Evolutionary conservation across 2,113 vertebrate species (phyloP), one percentile per base, ranked within the genome.

Genomic region (Lophotis ruficrista): DNA sequence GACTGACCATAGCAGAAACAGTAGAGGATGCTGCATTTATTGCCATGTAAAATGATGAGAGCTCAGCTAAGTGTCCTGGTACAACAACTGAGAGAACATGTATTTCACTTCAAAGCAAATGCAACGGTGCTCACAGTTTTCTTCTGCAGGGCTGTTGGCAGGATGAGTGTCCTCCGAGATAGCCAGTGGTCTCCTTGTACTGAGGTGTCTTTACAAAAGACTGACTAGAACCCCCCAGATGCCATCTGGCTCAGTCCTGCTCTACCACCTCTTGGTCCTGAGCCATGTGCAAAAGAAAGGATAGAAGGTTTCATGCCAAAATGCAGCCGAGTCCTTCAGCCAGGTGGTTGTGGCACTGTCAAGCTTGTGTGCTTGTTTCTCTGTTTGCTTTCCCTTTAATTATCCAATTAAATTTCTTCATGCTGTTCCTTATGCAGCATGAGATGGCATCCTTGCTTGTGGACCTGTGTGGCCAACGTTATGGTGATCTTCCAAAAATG

Each of bases 21-120:
- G 83, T n/a, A 93, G 51, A 33, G 35, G 64, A 95, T 93, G 69
- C 64, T 84, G 83, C 72, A 94, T 81, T 92, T 94, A 86, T 37
- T 92, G 64, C 4, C 2, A 50, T 89, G 25, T 45, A 64, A 90
- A 65, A 78, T 50, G 38, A 64, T 75, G 48, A 88, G 51, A 71
- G 33, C 77, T 92, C 69, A 77, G 79, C 69, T 78, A 86, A 89
- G 35, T 65, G 65, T 91, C 35, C 38, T 61, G 87, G 22, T 65
- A 50, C 68, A 73, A 61, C 80, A 89, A 88, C 88, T 78, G 61
- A 78, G 79, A 90, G 61, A 92, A 84, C 75, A 19, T 22, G 38
- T 57, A 7, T 91, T 83, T 83, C 25, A 61, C 28, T 87, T 89
- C 83, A 93, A 58, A 95, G 70, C 41, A 88, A 96, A 83, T 0